Base-by-base conservation (phyloP, 2,113 vertebrate species). In the Alethe castanea region DNA sequence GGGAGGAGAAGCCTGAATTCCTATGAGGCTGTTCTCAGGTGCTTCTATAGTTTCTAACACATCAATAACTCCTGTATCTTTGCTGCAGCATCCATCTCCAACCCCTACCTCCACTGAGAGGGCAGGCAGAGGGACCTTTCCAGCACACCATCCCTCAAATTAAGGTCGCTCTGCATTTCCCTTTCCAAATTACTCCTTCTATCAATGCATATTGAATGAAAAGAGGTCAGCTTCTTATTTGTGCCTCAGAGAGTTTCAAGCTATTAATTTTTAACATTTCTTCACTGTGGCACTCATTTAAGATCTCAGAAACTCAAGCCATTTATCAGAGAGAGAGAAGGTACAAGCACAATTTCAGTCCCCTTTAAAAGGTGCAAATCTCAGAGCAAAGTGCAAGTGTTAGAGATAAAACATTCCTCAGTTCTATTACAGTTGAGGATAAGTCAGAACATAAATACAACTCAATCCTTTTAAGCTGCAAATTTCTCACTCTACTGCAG, bases 401-500 rank as follows among this genome's bases (percentile, higher is more conserved):
- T 66, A 74, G 60, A 19, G 90, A 73, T 60, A 92, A 96, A 96
- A 73, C 54, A 88, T 94, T 93, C 91, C 65, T 84, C 47, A 44
- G 59, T 73, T 52, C 40, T 72, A 82, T 88, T 95, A 86, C 91
- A 93, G 74, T 65, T 97, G 92, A 95, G 89, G 80, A 64, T 94
- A 74, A 47, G 91, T 88, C 82, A 90, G 67, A 87, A 87, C 62
- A 80, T 74, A 94, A 94, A 92, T 86, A 76, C 67, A 89, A 82
- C n/a, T 88, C 53, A 18, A 6, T 57, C 38, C 66, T 95, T 90
- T 86, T 52, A 84, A 86, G 29, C 35, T 36, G 59, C 52, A 86
- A 73, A 53, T 80, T 82, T 83, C 47, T 53, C 61, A 79, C 70
- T 92, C 61, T 65, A 12, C 47, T 79, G 61, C 71, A 44, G 29